Base-by-base conservation (phyloP, 2,797 vertebrate species). In the Dicrostonyx torquatus region DNA sequence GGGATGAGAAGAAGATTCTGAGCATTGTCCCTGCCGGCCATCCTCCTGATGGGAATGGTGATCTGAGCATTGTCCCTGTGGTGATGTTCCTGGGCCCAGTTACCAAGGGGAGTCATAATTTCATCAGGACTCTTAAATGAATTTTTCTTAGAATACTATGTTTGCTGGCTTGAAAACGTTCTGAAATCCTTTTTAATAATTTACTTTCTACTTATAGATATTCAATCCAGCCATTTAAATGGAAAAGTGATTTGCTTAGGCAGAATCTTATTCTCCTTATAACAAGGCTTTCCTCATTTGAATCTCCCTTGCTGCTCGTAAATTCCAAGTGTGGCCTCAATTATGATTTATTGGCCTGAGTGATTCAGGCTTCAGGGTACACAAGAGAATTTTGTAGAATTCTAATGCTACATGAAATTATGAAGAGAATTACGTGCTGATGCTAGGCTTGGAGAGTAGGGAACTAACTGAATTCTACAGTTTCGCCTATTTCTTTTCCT, bases 201-300 rank as follows among this genome's bases (percentile, higher is more conserved):
- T 93, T 8, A 64, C 68, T 93, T 96, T 86, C 77, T 94, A 10
- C 48, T 92, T 95, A 43, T 60, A 50, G 17, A 62, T 93, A 1
- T 82, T 24, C 18, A 89, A 60, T 75, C 37, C 87, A 11, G 34
- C 70, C 31, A 72, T 48, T 1, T 20, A 58, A 91, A 18, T 75
- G 40, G 58, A 83, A 84, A 88, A 22, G 53, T 87, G 76, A 50
- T 11, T 72, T 82, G 22, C 48, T 73, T 22, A 88, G 24, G 53
- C 53, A 82, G 40, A 92, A 50, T 90, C 87, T 88, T 84, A 40
- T 1, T 40, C 9, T 89, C 3, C 58, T 88, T 89, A 3, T 40
- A 15, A 55, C 88, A 9, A 17, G 70, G 43, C 64, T 4, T 89
- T 78, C 26, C 48, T 72, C 50, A 26, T 76, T 45, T 89, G 24